phyloP scores from a whole-genome alignment of 2,888 invertebrate species.

The Monochamus alternatus region DNA sequence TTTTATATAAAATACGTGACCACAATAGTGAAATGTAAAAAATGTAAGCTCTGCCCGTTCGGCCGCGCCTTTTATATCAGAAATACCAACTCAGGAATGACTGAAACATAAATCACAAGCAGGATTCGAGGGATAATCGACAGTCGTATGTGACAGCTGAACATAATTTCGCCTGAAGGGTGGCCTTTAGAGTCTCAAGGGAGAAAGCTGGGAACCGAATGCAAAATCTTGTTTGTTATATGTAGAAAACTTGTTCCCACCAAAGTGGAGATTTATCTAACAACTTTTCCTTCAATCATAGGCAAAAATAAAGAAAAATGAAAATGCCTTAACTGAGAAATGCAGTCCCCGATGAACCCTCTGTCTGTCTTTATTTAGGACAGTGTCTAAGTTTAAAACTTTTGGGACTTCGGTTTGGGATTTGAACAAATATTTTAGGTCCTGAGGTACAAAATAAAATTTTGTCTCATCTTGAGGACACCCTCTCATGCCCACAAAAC shows the following conservation, averaged over 20 bases:
- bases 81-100: conserved; percentile 62
- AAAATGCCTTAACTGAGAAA: conserved; percentile 27
- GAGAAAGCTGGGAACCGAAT: conserved; percentile 51
- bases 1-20: conserved; percentile 61
- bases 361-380: conserved; percentile 33
- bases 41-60: conserved; percentile 55
- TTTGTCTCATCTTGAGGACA: neutral
- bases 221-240: conserved; percentile 50
- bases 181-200: conserved; percentile 43
- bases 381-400: conserved; percentile 32
- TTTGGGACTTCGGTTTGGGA: conserved; percentile 23
- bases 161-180: conserved; percentile 59
- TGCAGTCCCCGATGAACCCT: conserved; percentile 32
- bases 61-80: conserved; percentile 54
- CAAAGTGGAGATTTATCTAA: conserved; percentile 52
- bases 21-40: conserved; percentile 60
- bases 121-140: conserved; percentile 65
- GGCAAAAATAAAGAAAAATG: conserved; percentile 47
- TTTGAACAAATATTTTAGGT: conserved; percentile 27
- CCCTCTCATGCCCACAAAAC: neutral
- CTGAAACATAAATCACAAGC: conserved; percentile 63
- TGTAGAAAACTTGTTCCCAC: conserved; percentile 51
- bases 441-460: conserved; percentile 5
- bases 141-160: conserved; percentile 65
- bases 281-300: conserved; percentile 50